These are phyloP conservation scores for Phyllotreta cruciferae DNA, from an alignment of 2,888 invertebrate genomes.

Conservation along the genomic window DNA sequence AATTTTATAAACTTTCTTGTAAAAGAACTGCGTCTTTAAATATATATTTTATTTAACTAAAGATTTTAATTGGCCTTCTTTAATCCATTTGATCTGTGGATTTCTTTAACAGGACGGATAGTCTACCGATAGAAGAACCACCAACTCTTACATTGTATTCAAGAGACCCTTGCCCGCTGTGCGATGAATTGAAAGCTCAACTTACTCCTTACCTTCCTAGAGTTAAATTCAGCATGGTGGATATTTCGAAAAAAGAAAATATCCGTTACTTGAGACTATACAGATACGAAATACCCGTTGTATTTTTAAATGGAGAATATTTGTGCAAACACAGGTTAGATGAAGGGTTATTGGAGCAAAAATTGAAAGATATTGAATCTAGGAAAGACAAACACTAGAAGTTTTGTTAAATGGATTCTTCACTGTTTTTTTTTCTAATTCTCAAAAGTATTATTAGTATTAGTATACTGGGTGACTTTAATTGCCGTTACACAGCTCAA, in stretches of 20 bases:
- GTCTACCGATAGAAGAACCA: conserved; percentile 52
- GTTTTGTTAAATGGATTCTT: not conserved
- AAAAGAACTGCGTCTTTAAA: too few relatives aligned
- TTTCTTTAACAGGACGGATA: conserved; percentile 60
- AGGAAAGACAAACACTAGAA: conserved; percentile 6
- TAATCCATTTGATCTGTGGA: conserved; percentile 8
- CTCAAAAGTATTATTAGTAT: too few relatives aligned
- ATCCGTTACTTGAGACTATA: conserved; percentile 76
- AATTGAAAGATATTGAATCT: conserved; percentile 38
- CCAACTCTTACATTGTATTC: conserved; percentile 82
- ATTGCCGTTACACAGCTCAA: too few relatives aligned
- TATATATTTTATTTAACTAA: too few relatives aligned
- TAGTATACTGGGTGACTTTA: too few relatives aligned
- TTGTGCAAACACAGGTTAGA: conserved; percentile 80
- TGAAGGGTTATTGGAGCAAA: conserved; percentile 60
- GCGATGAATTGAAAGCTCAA: conserved; percentile 78
- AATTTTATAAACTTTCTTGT: not conserved
- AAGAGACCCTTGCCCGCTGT: conserved; percentile 81
- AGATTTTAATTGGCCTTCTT: not conserved
- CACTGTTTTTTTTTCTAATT: too few relatives aligned
- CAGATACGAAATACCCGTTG: conserved; percentile 85
- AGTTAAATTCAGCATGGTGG: conserved; percentile 74
- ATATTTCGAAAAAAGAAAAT: conserved; percentile 79
- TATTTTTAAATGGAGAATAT: conserved; percentile 83
- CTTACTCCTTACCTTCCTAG: conserved; percentile 66